phyloP scores from a whole-genome alignment of 2,888 invertebrate genomes.

The Dilophus febrilis region DNA sequence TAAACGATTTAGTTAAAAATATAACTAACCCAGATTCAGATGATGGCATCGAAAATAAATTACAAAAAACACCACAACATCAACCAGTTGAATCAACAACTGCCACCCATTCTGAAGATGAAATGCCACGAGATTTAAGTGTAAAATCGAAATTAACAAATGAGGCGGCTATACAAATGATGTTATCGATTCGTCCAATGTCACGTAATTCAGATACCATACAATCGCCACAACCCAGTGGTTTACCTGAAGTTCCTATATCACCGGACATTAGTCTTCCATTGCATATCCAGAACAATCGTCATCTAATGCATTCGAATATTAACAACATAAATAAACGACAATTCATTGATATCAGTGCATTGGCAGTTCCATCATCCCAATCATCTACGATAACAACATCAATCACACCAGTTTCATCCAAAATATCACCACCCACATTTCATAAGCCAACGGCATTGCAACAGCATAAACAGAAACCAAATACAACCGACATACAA shows the following conservation, averaged over 20 bases:
- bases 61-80: neutral
- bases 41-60: conserved; percentile 32
- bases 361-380: neutral
- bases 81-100: conserved; percentile 8
- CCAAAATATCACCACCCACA: conserved; percentile 26
- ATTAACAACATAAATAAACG: conserved; percentile 17
- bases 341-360: too few relatives aligned
- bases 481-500: conserved; percentile 3
- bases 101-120: conserved; percentile 27
- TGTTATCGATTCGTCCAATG: conserved; percentile 33
- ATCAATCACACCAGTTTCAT: conserved; percentile 16
- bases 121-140: conserved; percentile 42
- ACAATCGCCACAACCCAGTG: conserved; percentile 56
- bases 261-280: conserved; percentile 43
- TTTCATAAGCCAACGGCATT: neutral
- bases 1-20: conserved; percentile 4
- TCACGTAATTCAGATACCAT: conserved; percentile 54
- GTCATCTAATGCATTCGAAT: conserved; percentile 31
- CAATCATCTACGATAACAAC: neutral
- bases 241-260: conserved; percentile 49
- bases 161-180: conserved; percentile 23
- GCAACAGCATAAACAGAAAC: neutral
- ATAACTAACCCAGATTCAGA: conserved; percentile 7
- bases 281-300: conserved; percentile 13
- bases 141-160: conserved; percentile 33